A percentile compares a stretch with the other conserved stretches of the same genome.
Evolutionary conservation across 2,113 vertebrate genomes (phyloP).

Genomic region (Lutjanus erythropterus): DNA sequence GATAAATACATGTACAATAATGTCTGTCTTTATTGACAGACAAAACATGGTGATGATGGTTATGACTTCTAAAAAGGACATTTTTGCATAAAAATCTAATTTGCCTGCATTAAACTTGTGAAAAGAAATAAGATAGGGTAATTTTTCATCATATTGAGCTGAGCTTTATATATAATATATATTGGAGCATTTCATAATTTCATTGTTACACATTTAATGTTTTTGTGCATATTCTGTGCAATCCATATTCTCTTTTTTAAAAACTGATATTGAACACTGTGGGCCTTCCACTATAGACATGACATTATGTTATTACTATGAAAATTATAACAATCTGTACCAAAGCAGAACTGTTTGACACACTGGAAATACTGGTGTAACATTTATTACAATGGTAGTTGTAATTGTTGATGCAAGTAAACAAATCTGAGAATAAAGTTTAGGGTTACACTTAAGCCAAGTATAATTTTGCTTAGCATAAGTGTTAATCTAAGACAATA

Average conservation of each 20-base stretch:
- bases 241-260: no score
- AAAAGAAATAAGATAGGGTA: background rate
- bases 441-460: background rate
- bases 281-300: background rate
- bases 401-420: no score
- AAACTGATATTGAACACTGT: background rate
- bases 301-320: no score
- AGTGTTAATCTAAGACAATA: background rate
- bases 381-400: no score
- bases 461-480: background rate
- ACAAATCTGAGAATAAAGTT: background rate
- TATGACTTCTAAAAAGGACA: background rate
- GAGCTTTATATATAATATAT: background rate
- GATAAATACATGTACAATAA: background rate
- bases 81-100: background rate
- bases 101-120: background rate
- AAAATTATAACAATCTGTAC: no score
- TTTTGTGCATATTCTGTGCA: no score
- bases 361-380: no score
- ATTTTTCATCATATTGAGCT: background rate
- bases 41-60: background rate
- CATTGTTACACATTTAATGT: background rate
- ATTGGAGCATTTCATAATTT: background rate
- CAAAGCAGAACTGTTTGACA: no score
- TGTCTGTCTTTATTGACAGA: background rate